Evolutionary conservation across 2,888 invertebrate genomes (phyloP).

Genomic region (Prosapia bicincta): DNA sequence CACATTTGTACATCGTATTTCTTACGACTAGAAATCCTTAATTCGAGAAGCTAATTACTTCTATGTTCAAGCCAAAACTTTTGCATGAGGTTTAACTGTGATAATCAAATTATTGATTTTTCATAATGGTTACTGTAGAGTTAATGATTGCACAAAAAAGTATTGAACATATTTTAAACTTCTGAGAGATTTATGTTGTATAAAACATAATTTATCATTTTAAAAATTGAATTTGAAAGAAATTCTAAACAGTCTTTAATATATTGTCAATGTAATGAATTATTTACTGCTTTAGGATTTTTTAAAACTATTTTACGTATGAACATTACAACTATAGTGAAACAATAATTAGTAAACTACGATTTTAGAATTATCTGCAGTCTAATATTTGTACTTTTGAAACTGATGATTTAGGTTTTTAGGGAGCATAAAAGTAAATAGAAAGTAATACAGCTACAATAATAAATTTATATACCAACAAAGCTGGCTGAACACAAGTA

Average conservation of each 20-base stretch:
- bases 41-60: too few species aligned
- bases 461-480: neutral
- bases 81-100: neutral
- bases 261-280: too few species aligned
- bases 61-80: too few species aligned
- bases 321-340: neutral
- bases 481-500: neutral
- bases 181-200: neutral
- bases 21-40: too few species aligned
- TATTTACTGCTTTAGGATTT: too few species aligned
- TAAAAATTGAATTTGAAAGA: neutral
- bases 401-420: neutral
- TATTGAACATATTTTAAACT: neutral
- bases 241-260: neutral
- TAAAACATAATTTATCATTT: neutral
- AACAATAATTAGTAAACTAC: neutral
- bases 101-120: neutral
- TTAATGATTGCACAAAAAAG: neutral
- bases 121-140: neutral
- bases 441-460: neutral
- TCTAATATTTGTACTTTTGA: neutral
- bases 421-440: too few species aligned
- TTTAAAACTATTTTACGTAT: neutral
- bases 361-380: neutral
- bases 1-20: too few species aligned